Conservation (phyloP, 2,113 vertebrate species). For the Danionella cerebrum region DNA sequence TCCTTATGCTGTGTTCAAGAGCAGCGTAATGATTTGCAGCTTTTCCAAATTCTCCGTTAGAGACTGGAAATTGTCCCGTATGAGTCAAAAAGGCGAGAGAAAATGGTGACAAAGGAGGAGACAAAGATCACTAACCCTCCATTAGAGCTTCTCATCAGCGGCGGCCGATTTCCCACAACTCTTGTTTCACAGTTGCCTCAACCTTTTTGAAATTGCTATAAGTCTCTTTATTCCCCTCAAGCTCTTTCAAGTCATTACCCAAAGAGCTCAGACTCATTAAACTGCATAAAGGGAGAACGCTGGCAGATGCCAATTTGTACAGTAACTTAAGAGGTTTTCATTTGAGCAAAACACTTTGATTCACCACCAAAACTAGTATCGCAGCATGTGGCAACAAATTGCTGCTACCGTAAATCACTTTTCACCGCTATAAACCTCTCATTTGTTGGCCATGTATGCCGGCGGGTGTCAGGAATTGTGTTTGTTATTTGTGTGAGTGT, state of each 20-base stretch:
- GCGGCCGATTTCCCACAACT: slow-evolving; percentile 29
- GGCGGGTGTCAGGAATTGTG: neutral
- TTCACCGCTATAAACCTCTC: neutral
- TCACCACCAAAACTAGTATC: slow-evolving; percentile 26
- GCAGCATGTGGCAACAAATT: slow-evolving; percentile 44
- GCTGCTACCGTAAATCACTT: neutral
- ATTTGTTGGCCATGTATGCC: neutral
- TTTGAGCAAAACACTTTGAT: slow-evolving; percentile 40
- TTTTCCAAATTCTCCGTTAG: neutral
- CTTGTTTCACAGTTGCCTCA: slow-evolving; percentile 53
- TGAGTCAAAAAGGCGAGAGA: neutral
- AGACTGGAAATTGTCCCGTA: neutral
- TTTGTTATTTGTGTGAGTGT: neutral
- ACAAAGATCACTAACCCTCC: neutral
- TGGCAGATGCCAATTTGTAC: neutral
- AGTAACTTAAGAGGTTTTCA: slow-evolving; percentile 42
- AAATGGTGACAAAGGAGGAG: neutral
- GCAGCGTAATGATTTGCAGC: neutral
- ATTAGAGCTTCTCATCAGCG: slow-evolving; percentile 53
- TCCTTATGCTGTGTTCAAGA: neutral
- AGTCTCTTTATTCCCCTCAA: slow-evolving; percentile 46
- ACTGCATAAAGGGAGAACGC: slow-evolving; percentile 33
- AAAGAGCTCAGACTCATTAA: slow-evolving; percentile 41
- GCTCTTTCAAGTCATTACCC: slow-evolving; percentile 53
- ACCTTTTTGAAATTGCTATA: slow-evolving; percentile 48